Base-by-base conservation (phyloP, 2,797 vertebrate species). In the Lutjanus argentimaculatus region DNA sequence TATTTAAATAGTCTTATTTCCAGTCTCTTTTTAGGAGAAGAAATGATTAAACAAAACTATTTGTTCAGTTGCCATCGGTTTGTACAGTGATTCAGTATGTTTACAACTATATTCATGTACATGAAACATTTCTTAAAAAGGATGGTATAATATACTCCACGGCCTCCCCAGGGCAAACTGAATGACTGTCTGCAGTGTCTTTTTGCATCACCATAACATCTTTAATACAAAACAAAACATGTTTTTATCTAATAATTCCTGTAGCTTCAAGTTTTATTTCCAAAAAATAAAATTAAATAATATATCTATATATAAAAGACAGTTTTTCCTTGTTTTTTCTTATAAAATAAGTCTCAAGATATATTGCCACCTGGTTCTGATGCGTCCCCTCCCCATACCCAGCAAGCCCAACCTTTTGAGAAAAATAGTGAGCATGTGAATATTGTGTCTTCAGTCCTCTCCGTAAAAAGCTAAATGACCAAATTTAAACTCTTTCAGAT, bases 261-360 rank as follows among this genome's bases (percentile, higher is more conserved):
- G 93, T 95, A 95, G 92, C 92, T 95, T 96, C 95, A 96, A 96
- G 95, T 96, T 96, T 95, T 95, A 93, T 94, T 94, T 95, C 89
- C 92, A 91, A 96, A 96, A 96, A 96, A 94, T 95, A 95, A 96
- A 96, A 96, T 96, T 95, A 96, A 96, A 96, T 96, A 95, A 95
- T 96, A 95, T 96, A 95, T 96, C 92, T 95, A 94, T 96, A 95
- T 96, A 96, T 95, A 96, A 95, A 95, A 95, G 92, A 95, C 92
- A 95, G 92, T 95, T 93, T 93, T 92, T 94, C 89, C 91, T 93
- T 89, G 83, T 79, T 92, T 92, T 93, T 94, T 94, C 88, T 94
- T 95, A 96, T 95, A 96, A 96, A 96, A 96, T 95, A 96, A 96
- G 95, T 96, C 95, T 95, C 95, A 95, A 92, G 92, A 95, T 95